phyloP scores from a whole-genome alignment of 2,113 vertebrate species.

The Pituophis catenifer region DNA sequence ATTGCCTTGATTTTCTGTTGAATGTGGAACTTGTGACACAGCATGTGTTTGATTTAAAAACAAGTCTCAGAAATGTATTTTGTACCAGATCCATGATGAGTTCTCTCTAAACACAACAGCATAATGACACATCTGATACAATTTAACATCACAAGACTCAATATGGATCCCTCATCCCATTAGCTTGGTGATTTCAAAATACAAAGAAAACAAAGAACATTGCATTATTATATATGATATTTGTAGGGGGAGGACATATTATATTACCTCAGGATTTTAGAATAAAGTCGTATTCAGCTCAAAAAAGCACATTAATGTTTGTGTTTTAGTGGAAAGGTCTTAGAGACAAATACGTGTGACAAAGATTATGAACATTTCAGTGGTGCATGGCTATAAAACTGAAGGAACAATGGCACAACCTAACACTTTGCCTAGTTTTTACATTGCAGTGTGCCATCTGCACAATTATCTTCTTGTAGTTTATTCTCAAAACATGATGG shows the following conservation, averaged over 20 bases:
- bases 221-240: neutral
- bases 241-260: neutral
- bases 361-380: slow-evolving; percentile 45
- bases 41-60: slow-evolving; percentile 73
- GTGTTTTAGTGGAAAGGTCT: neutral
- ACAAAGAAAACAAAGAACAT: slow-evolving; percentile 24
- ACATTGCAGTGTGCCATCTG: neutral
- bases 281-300: slow-evolving; percentile 29
- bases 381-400: slow-evolving; percentile 48
- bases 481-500: no score
- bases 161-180: slow-evolving; percentile 28
- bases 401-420: slow-evolving; percentile 10
- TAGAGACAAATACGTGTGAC: slow-evolving; percentile 6
- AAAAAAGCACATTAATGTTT: neutral
- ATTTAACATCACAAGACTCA: slow-evolving; percentile 45
- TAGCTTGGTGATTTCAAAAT: slow-evolving; percentile 46
- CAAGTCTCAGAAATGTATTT: slow-evolving; percentile 48
- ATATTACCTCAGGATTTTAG: slow-evolving; percentile 32
- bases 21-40: slow-evolving; percentile 73
- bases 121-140: slow-evolving; percentile 41
- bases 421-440: neutral
- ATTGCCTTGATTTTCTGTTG: slow-evolving; percentile 79
- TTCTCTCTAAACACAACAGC: slow-evolving; percentile 35
- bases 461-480: neutral
- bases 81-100: slow-evolving; percentile 54